Evolutionary conservation across 53 echinoderm and acorn worm species (phyloP).

Genomic region (Actinopyga echinites): DNA sequence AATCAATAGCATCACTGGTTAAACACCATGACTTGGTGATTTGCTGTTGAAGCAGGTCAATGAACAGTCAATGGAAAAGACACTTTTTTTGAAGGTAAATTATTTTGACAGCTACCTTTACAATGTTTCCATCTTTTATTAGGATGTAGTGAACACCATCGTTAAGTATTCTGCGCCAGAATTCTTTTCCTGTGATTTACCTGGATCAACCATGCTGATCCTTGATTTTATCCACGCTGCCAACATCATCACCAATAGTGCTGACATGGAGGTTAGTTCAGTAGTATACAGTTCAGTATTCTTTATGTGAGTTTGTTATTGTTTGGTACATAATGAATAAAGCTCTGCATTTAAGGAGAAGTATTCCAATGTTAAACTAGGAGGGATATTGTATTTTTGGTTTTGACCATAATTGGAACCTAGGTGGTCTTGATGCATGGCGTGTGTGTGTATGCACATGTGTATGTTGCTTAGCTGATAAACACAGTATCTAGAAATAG

Average conservation of each 20-base stretch:
- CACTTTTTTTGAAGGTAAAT: background rate
- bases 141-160: slow-evolving; percentile 96
- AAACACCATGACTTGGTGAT: no score
- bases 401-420: no score
- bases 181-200: slow-evolving; percentile 89
- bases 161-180: slow-evolving; percentile 87
- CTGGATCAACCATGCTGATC: slow-evolving; percentile 86
- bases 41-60: no score
- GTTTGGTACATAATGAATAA: background rate
- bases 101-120: background rate
- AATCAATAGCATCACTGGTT: no score
- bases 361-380: background rate
- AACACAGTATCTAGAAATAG: no score
- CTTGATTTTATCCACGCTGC: slow-evolving; percentile 95
- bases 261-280: slow-evolving; percentile 71
- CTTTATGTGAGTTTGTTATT: background rate
- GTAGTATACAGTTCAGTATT: no score
- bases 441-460: no score
- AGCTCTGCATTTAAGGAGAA: background rate
- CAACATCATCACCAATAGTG: slow-evolving; percentile 83
- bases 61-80: background rate
- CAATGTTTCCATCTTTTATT: background rate
- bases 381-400: background rate
- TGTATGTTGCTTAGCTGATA: no score
- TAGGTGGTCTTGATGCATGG: no score